Conservation (phyloP, 2,797 vertebrate species). For the Acanthurus lineatus region DNA sequence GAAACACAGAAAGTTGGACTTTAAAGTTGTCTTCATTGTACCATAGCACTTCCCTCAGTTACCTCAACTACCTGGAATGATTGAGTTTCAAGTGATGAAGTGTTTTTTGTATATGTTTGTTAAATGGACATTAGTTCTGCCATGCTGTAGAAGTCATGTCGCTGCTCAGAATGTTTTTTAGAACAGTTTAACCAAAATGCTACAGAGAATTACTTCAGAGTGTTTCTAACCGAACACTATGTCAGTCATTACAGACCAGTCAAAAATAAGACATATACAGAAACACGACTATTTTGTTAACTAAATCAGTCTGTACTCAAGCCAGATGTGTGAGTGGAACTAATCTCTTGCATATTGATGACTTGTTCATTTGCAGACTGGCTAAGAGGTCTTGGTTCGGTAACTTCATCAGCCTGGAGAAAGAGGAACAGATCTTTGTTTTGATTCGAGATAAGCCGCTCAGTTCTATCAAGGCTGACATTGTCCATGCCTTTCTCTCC, state of each 20-base stretch:
- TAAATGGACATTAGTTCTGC: not conserved
- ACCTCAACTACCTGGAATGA: not conserved
- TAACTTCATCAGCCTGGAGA: slow-evolving; percentile 95
- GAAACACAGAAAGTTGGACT: not conserved
- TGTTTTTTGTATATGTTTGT: not conserved
- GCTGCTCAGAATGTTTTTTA: not conserved
- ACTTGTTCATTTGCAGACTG: slow-evolving; percentile 80
- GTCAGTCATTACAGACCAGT: slow-evolving; percentile 13
- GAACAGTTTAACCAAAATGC: not conserved
- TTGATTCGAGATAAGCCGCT: slow-evolving; percentile 94
- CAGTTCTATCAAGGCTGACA: slow-evolving; percentile 96
- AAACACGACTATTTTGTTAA: not conserved
- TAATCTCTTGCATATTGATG: slow-evolving; percentile 1
- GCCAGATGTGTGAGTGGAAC: slow-evolving; percentile 4
- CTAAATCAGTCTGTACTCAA: not conserved
- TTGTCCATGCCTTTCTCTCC: slow-evolving; percentile 94
- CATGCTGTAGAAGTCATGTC: not conserved
- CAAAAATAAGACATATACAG: slow-evolving; percentile 27
- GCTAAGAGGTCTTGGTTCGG: slow-evolving; percentile 96
- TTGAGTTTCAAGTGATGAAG: not conserved
- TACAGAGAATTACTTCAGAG: slow-evolving; percentile 2
- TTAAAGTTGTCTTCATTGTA: too few relatives aligned
- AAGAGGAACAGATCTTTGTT: slow-evolving; percentile 95
- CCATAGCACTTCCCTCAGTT: not conserved
- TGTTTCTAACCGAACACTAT: slow-evolving; percentile 1